Conservation (phyloP, 2,797 vertebrate species). For the Choloepus didactylus region DNA sequence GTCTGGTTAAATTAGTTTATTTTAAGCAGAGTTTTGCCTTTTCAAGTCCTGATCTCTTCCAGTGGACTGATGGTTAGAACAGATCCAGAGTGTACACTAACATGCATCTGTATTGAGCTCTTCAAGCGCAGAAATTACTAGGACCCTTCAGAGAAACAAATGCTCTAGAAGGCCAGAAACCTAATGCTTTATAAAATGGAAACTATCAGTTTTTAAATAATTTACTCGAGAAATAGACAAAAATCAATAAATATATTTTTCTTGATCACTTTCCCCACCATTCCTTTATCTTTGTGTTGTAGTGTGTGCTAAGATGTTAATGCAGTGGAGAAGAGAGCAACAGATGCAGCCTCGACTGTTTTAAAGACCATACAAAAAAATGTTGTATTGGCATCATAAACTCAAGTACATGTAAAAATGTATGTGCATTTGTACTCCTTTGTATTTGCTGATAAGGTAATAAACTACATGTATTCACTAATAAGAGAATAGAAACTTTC, state of each 20-base stretch:
- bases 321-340: neutral
- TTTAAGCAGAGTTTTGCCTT: neutral
- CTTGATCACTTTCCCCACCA: neutral
- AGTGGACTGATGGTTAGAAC: neutral
- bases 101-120: neutral
- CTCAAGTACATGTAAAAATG: neutral
- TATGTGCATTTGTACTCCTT: neutral
- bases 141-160: neutral
- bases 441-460: neutral
- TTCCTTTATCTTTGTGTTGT: neutral
- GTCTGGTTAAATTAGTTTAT: too few relatives aligned
- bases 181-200: neutral
- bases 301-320: neutral
- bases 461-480: neutral
- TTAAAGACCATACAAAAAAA: neutral
- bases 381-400: neutral
- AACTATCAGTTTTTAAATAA: neutral
- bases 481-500: conserved; percentile 69
- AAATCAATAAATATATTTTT: neutral
- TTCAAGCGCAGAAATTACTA: neutral
- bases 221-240: conserved; percentile 41
- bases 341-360: neutral
- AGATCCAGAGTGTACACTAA: too few relatives aligned
- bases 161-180: neutral
- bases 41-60: neutral